Evolutionary conservation across 2,797 vertebrate genomes (phyloP).

Genomic region (Gambusia yucatana): DNA sequence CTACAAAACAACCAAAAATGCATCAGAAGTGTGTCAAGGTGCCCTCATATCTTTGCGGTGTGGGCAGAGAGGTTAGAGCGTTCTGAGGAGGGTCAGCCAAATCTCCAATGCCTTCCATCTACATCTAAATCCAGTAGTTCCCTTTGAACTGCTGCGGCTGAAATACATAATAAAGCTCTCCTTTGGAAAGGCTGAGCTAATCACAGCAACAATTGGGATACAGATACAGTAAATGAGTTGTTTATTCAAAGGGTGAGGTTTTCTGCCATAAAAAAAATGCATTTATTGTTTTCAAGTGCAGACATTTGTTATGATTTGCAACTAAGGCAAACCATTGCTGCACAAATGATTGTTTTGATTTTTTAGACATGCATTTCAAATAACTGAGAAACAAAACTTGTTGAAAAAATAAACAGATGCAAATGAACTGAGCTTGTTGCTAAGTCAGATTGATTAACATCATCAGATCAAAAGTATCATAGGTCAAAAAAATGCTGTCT

Average conservation of each 20-base stretch:
- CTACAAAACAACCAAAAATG: conserved; percentile 68
- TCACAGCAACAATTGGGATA: conserved; percentile 59
- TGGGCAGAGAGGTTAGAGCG: conserved; percentile 55
- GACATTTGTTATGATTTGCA: conserved; percentile 61
- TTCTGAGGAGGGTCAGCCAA: conserved; percentile 63
- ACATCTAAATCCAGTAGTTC: conserved; percentile 64
- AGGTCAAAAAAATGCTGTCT: not conserved
- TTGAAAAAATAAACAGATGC: conserved; percentile 27
- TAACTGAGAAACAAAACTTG: not conserved
- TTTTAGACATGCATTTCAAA: conserved; percentile 57
- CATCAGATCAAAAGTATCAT: not conserved
- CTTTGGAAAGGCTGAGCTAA: conserved; percentile 44
- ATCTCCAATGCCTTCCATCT: conserved; percentile 61
- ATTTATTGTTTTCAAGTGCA: conserved; percentile 56
- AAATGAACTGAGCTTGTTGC: conserved; percentile 22
- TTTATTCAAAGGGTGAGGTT: conserved; percentile 69
- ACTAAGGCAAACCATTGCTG: conserved; percentile 33
- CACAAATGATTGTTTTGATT: conserved; percentile 46
- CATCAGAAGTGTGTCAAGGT: conserved; percentile 70
- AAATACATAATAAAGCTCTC: conserved; percentile 60
- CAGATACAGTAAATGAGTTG: conserved; percentile 58
- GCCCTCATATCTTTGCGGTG: conserved; percentile 65
- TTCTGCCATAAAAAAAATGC: conserved; percentile 57
- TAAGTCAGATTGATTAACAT: conserved; percentile 10
- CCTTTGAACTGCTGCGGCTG: conserved; percentile 48